Base-by-base conservation (phyloP, 2,888 invertebrate species). In the Dichetophora obliterata region DNA sequence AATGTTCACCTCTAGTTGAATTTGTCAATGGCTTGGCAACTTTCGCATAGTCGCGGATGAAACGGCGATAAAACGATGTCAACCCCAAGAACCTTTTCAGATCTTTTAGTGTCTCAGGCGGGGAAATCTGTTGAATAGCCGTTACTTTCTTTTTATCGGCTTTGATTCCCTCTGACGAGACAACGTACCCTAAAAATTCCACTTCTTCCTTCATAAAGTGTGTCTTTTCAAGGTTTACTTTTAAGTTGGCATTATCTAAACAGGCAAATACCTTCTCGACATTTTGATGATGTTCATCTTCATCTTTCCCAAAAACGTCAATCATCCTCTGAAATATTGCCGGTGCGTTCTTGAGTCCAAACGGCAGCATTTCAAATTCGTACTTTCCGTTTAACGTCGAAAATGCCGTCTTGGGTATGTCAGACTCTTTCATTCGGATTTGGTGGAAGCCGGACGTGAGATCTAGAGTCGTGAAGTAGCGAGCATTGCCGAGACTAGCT, bases 391-490 rank as follows among this genome's bases (percentile, higher is more conserved):
- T 81, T n/a, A n/a, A n/a, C n/a, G n/a, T n/a, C n/a, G n/a, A n/a
- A n/a, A n/a, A n/a, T n/a, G n/a, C n/a, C n/a, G n/a, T n/a, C n/a
- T n/a, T n/a, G n/a, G n/a, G n/a, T n/a, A n/a, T n/a, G n/a, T n/a
- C n/a, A n/a, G n/a, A n/a, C n/a, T n/a, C n/a, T n/a, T n/a, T n/a
- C n/a, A n/a, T n/a, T n/a, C n/a, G n/a, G n/a, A n/a, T n/a, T n/a
- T n/a, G n/a, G n/a, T n/a, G n/a, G n/a, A n/a, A n/a, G n/a, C n/a
- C n/a, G n/a, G n/a, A n/a, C n/a, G n/a, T 74, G 77, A 77, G 63
- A 24, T 82, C 81, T 2, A 82, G 43, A 0, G 81, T 82, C 0
- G 82, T 81, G 19, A 81, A 83, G 65, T 50, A 80, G 52, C 82
- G 81, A 3, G 80, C 76, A 11, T 80, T 48, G 8, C 81, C 81